Evolutionary conservation across 2,113 vertebrate genomes (phyloP), one percentile per base, ranked within the genome.

Genomic region (Bubo bubo): DNA sequence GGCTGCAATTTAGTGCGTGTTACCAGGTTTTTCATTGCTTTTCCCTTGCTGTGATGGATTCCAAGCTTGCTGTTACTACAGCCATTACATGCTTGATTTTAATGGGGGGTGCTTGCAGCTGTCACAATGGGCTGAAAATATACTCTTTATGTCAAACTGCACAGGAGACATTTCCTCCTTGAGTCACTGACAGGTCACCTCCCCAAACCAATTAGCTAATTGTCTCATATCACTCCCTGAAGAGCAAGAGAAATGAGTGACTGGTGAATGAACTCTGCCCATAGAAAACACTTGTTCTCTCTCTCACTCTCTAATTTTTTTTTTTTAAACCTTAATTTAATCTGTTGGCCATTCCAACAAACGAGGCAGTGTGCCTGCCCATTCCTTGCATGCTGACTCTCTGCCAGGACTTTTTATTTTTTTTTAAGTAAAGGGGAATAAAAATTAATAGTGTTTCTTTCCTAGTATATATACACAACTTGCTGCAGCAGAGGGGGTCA

Each of bases 171-270:
- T 93, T 88, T 94, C 93, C 87, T 97, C 71, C 88, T 95, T 66
- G 94, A 96, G 97, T 92, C 95, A 96, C 79, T 94, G 94, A 97
- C 96, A 96, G 97, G 97, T 98, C 97, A 94, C 95, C 97, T 97
- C 95, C 96, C 96, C 94, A 96, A 98, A 97, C 97, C 98, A 98
- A 98, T 98, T 98, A 98, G 97, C 97, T 98, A 98, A 98, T 98
- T 98, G 98, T 97, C 96, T 98, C 63, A 15, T 96, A 98, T 97
- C 95, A 96, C 74, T 97, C 94, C 96, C 97, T 70, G 94, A 85
- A 97, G 97, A 97, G 96, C 70, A 95, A 93, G 93, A 97, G 96
- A 92, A 97, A 98, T 58, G 90, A 96, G 88, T 97, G 95, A 96
- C 95, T 98, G 49, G 83, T 4, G 73, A 96, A 97, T 97, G 96